These are phyloP conservation scores for Rousettus madagascariensis DNA, from an alignment of 2,797 vertebrate genomes.

Conservation along the genomic window DNA sequence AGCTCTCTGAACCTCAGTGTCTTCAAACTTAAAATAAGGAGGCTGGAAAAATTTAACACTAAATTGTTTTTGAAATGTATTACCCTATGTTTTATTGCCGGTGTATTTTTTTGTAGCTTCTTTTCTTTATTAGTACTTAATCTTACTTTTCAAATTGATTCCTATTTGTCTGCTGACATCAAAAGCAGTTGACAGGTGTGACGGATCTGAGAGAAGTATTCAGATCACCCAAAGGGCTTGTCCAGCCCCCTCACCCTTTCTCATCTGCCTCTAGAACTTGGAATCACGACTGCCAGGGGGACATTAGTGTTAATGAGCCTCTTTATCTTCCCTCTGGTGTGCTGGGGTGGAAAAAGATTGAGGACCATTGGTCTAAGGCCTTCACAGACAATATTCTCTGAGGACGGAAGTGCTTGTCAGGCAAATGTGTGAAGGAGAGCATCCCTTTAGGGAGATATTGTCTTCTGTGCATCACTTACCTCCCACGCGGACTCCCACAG, in stretches of 20 bases:
- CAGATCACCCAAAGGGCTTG: background rate
- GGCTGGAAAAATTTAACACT: background rate
- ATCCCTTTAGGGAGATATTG: background rate
- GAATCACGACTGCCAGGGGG: background rate
- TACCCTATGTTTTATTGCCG: background rate
- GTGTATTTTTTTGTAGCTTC: background rate
- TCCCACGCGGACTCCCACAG: background rate
- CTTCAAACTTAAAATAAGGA: background rate
- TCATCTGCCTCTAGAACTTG: background rate
- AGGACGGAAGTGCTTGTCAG: background rate
- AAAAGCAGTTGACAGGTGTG: background rate
- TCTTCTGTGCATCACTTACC: background rate
- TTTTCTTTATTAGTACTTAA: slow-evolving; percentile 9
- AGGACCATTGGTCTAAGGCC: background rate
- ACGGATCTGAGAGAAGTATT: background rate
- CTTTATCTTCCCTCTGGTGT: background rate
- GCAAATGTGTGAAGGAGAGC: background rate
- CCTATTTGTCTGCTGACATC: background rate
- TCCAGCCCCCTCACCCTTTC: background rate
- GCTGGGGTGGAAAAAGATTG: background rate
- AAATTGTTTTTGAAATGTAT: background rate
- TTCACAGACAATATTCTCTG: background rate
- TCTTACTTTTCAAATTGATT: slow-evolving; percentile 29
- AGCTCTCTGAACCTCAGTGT: background rate
- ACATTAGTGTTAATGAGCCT: background rate